A percentile compares a stretch with the other conserved stretches of the same genome.
Conservation (phyloP, 2,113 vertebrate species). For the Carlito syrichta region DNA sequence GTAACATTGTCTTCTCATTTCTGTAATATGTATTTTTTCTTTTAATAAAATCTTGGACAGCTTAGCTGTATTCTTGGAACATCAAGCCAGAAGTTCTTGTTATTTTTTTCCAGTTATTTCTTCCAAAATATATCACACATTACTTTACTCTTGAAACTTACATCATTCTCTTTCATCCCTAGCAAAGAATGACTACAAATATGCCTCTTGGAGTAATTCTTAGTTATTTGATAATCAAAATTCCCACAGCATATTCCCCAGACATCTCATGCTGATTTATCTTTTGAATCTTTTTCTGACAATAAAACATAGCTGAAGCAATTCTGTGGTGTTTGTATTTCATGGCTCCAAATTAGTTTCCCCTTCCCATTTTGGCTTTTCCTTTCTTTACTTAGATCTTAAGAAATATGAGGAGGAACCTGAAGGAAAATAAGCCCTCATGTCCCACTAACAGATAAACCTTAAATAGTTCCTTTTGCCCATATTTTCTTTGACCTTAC, state of each 20-base stretch:
- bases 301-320: slow-evolving; percentile 40
- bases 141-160: slow-evolving; percentile 64
- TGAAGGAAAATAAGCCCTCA: not conserved
- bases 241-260: slow-evolving; percentile 43
- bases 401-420: not conserved
- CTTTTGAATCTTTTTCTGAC: slow-evolving; percentile 55
- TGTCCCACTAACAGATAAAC: not conserved
- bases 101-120: slow-evolving; percentile 73
- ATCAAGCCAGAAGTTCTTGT: slow-evolving; percentile 53
- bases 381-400: not conserved
- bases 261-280: slow-evolving; percentile 49
- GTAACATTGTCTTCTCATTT: slow-evolving; percentile 45
- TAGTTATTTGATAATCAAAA: slow-evolving; percentile 59
- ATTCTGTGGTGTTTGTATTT: slow-evolving; percentile 49
- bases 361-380: slow-evolving; percentile 3
- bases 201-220: slow-evolving; percentile 49
- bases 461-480: not conserved
- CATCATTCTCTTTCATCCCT: slow-evolving; percentile 72
- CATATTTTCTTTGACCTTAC: not conserved
- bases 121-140: slow-evolving; percentile 68
- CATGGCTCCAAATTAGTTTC: slow-evolving; percentile 15
- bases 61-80: slow-evolving; percentile 43
- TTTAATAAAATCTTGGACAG: slow-evolving; percentile 69
- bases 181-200: slow-evolving; percentile 60
- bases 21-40: slow-evolving; percentile 37